A percentile compares a stretch with the other conserved stretches of the same genome.
These are phyloP conservation scores for Chrysomela aeneicollis DNA, from an alignment of 2,888 invertebrate species.

Conservation along the genomic window DNA sequence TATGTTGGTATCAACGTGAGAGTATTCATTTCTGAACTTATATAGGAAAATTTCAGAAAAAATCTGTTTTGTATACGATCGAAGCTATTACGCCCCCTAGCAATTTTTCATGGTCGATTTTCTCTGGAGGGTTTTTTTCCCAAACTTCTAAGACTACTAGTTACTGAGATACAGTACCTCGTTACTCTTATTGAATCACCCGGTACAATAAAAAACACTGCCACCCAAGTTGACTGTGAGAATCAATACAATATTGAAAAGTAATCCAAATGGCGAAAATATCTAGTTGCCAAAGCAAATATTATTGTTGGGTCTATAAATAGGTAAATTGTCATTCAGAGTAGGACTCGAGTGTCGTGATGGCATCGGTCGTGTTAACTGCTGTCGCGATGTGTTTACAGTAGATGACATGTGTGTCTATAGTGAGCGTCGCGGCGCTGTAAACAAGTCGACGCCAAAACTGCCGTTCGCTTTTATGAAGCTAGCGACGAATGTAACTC, in stretches of 20 bases:
- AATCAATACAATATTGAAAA: constrained; percentile 11
- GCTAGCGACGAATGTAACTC: constrained; percentile 56
- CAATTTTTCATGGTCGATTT: no score
- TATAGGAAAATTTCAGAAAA: no score
- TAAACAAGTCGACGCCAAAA: constrained; percentile 67
- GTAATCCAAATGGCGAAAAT: constrained; percentile 9
- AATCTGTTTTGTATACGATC: no score
- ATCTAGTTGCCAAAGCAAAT: constrained; percentile 52
- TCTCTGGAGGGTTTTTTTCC: no score
- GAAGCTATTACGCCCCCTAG: no score
- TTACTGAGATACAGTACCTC: no score
- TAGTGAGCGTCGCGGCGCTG: constrained; percentile 58
- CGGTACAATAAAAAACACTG: constrained; percentile 1
- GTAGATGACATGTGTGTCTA: constrained; percentile 57
- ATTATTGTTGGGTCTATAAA: constrained; percentile 56
- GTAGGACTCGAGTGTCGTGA: constrained; percentile 43
- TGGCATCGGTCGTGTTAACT: constrained; percentile 49
- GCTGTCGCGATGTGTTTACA: constrained; percentile 59
- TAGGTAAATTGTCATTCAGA: constrained; percentile 52
- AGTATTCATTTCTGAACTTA: no score
- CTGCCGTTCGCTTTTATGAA: constrained; percentile 61
- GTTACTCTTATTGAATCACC: constrained; percentile 19
- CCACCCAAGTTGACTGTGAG: constrained; percentile 10
- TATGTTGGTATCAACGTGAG: no score
- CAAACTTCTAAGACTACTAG: no score